These are phyloP conservation scores for Orcinus orca DNA, from an alignment of 2,113 vertebrate species.

Conservation along the genomic window DNA sequence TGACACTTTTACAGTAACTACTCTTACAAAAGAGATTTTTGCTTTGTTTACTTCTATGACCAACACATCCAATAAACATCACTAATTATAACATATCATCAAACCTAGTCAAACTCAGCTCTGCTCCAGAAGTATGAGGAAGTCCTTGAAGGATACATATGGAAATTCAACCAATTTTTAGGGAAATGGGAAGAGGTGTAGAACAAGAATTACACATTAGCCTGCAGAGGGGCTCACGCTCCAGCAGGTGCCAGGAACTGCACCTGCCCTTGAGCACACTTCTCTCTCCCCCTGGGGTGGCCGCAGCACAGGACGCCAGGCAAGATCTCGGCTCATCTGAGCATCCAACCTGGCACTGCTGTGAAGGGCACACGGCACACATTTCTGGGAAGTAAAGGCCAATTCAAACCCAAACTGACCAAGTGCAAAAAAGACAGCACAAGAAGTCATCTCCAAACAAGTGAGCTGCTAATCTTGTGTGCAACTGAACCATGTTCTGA, in stretches of 20 bases:
- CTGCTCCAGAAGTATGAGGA: neutral
- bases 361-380: rapidly evolving
- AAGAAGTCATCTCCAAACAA: neutral
- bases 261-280: rapidly evolving
- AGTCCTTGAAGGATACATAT: neutral
- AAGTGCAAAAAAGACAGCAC: neutral
- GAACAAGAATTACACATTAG: neutral
- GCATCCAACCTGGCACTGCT: neutral
- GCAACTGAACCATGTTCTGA: neutral
- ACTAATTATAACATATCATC: neutral
- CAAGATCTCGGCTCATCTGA: rapidly evolving
- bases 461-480: neutral
- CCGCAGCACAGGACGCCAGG: neutral
- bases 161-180: neutral
- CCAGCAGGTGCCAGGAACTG: rapidly evolving
- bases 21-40: neutral
- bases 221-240: neutral
- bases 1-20: neutral
- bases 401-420: neutral
- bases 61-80: neutral
- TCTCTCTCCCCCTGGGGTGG: neutral
- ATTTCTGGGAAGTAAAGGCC: neutral
- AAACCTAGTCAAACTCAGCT: neutral
- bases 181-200: neutral
- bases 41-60: neutral